Conservation (phyloP, 2,113 vertebrate species). For the Callocephalon fimbriatum region DNA sequence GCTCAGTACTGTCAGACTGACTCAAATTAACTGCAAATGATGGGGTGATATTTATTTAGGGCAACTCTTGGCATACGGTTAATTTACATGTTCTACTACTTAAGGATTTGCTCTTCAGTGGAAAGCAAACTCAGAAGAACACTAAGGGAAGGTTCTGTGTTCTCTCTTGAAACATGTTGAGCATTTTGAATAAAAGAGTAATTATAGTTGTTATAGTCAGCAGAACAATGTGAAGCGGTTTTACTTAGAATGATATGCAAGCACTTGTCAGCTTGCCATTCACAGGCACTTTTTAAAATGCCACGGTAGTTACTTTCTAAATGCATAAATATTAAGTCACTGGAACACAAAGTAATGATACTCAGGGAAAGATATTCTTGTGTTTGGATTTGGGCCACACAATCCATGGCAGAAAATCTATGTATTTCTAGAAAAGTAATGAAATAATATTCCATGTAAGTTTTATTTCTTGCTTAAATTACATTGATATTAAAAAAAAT, state of each 20-base stretch:
- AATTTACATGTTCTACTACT: conserved; percentile 12
- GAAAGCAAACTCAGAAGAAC: conserved; percentile 9
- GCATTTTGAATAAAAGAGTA: conserved; percentile 52
- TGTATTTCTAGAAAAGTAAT: not conserved
- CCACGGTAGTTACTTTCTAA: conserved; percentile 36
- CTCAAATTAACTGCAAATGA: not conserved
- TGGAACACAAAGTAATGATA: conserved; percentile 16
- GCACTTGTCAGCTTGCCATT: conserved; percentile 57
- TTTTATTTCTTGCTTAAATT: not conserved
- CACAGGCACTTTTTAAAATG: conserved; percentile 46
- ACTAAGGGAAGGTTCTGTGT: conserved; percentile 15
- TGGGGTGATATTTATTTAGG: not conserved
- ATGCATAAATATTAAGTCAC: conserved; percentile 49
- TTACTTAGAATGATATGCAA: conserved; percentile 50
- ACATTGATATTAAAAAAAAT: not conserved
- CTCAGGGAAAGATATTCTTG: not conserved
- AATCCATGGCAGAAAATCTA: not conserved
- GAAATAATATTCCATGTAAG: not conserved
- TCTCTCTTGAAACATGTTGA: conserved; percentile 41
- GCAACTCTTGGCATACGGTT: not conserved
- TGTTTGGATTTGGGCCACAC: not conserved
- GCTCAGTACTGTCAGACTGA: not conserved
- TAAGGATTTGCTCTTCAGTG: not conserved
- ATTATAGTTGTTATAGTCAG: conserved; percentile 62
- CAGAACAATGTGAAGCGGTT: conserved; percentile 52